Evolutionary conservation across 2,113 vertebrate species (phyloP), one percentile per base, ranked within the genome.

Genomic region (Argyrosomus japonicus): DNA sequence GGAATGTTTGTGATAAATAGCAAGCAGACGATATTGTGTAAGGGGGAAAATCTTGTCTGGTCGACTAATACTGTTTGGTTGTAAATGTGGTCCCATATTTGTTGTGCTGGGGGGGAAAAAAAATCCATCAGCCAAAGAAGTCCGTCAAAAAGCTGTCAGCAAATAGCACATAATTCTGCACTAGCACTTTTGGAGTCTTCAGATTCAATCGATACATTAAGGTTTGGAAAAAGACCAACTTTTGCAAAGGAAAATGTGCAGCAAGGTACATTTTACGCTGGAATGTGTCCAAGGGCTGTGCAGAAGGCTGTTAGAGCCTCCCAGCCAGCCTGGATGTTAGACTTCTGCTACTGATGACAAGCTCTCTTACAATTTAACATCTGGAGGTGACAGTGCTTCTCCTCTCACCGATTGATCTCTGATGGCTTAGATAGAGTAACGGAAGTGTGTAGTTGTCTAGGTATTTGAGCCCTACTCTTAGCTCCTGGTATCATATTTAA

Each of bases 201-300:
- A 58, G 23, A 61, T 27, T 13, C 45, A 1, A 65, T 77, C 77
- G 57, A 71, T 83, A 65, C 75, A 75, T 90, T 79, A 72, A 78
- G 67, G 27, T 75, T 81, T 89, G 87, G 85, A 89, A 79, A 67
- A 60, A 60, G 29, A 75, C 76, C 86, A 86, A 84, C 11, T 51
- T 61, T 21, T 68, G 68, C 68, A 72, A 77, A 69, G 81, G 62
- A 86, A 89, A 86, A 87, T 67, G 43, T 51, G 71, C 47, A 78
- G 53, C 54, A 50, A 67, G 40, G 50, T 68, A 57, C 23, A 27
- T 73, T 75, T 77, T 25, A 71, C 9, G 12, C 60, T 89, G 87
- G 83, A 80, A 51, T 17, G 27, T 25, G 48, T 84, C 78, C 81
- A 84, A 57, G 75, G 56, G n/a, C 40, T 1, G 45, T 63, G 57